Percentiles rank a stretch among this genome's conserved stretches.
phyloP scores from a whole-genome alignment of 2,113 vertebrate species.

The Rhodinocichla rosea region DNA sequence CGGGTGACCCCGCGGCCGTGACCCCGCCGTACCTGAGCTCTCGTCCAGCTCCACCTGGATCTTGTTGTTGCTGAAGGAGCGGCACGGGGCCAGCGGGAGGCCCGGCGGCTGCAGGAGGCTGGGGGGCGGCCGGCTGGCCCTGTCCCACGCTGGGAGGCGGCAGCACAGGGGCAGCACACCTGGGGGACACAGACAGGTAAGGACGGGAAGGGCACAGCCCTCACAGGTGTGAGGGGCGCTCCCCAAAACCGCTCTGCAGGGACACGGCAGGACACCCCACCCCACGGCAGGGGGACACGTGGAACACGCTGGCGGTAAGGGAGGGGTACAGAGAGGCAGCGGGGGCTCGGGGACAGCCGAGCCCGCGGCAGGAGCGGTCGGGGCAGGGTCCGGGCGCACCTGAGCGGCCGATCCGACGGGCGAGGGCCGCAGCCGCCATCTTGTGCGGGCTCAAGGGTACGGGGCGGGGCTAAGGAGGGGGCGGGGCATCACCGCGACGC shows the following conservation, averaged over 20 bases:
- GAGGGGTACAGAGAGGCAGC: not conserved
- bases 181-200: not conserved
- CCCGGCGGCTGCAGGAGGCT: not conserved
- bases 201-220: not conserved
- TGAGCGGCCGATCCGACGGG: not conserved
- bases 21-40: slow-evolving; percentile 61
- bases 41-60: slow-evolving; percentile 80
- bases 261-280: not conserved
- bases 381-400: not conserved
- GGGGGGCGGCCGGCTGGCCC: not conserved
- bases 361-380: not conserved
- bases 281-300: not conserved
- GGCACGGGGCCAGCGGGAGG: rapidly evolving
- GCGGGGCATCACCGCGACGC: rapidly evolving
- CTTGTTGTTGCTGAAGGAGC: slow-evolving; percentile 59
- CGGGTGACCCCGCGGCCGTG: not conserved
- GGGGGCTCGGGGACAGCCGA: not conserved
- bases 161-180: not conserved
- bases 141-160: not conserved
- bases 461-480: not conserved
- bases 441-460: not conserved
- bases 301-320: not conserved
- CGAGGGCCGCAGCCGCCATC: not conserved
- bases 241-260: not conserved
- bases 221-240: rapidly evolving